Base-by-base conservation (phyloP, 2,888 invertebrate genomes). In the Acanthosepion lycidas region DNA sequence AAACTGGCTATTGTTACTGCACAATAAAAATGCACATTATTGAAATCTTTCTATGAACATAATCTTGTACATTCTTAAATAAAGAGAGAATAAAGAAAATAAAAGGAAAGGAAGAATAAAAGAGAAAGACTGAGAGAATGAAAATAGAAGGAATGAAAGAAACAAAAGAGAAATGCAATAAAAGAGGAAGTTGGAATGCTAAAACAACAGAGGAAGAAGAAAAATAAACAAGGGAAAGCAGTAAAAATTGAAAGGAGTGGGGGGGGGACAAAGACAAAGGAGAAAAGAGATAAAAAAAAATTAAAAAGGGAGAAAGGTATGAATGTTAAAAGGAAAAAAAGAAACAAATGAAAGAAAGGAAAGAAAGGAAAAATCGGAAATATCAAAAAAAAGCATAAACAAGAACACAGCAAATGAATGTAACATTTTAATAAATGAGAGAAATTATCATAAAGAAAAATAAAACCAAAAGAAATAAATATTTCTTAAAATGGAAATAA, bases 11-110 rank as follows among this genome's bases (percentile, higher is more conserved):
- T 78, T 78, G 78, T 78, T 78, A 78, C n/a, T 78, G 78, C n/a
- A 78, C 78, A 78, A 78, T 78, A 33, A 33, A 78, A 78, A 78
- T 78, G n/a, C n/a, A 33, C 78, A 78, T 78, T 78, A 78, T 78
- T n/a, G 78, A 78, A 78, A 78, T 78, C 78, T 78, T 78, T 78
- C n/a, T n/a, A 78, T 78, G 78, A 78, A 78, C 78, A 78, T 78
- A 78, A 78, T 78, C 78, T 78, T 78, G 78, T 33, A 78, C n/a
- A 78, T 78, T 78, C 78, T 78, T 78, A 15, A 78, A 78, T 23
- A 78, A 78, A 33, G 78, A 78, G 78, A n/a, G 33, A 15, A 78
- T n/a, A 33, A 33, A 33, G n/a, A 23, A n/a, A 78, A 33, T 23
- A 3, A 23, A 78, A 78, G n/a, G 33, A 9, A 42, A 42, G 42